A percentile compares a stretch with the other conserved stretches of the same genome.
Conservation (phyloP, 2,113 vertebrate species). For the Salvelinus sp. region DNA sequence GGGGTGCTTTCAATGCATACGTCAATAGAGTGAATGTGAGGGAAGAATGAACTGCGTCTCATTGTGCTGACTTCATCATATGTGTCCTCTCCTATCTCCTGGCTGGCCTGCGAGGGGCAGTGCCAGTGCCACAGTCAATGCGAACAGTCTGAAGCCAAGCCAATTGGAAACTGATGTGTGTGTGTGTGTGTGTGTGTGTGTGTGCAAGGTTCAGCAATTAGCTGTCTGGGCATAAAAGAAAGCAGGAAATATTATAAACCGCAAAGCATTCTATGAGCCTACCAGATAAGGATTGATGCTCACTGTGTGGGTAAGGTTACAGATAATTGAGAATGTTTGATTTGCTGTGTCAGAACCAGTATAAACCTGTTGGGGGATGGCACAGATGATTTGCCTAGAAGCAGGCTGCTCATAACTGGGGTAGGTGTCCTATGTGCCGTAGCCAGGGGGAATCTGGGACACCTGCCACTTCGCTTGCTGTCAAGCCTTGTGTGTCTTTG, state of each 20-base stretch:
- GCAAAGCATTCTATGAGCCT: background rate
- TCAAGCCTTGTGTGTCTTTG: too few relatives aligned
- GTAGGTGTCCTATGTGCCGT: background rate
- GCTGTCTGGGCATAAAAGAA: background rate
- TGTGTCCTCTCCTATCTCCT: background rate
- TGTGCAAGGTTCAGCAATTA: background rate
- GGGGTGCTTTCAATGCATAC: constrained; percentile 57
- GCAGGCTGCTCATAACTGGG: background rate
- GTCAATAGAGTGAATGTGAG: constrained; percentile 85
- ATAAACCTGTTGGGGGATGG: background rate
- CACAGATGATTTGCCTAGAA: background rate
- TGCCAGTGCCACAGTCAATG: background rate
- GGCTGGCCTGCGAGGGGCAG: background rate
- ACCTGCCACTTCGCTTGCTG: background rate
- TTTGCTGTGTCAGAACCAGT: constrained; percentile 1
- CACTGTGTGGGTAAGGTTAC: background rate
- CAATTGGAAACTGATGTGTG: background rate
- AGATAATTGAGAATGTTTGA: background rate
- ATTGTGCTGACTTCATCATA: constrained; percentile 60
- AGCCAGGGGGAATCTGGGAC: background rate
- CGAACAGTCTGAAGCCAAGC: background rate
- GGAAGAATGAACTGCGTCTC: constrained; percentile 80
- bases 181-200: background rate
- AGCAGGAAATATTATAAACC: background rate
- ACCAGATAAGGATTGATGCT: background rate